A percentile compares a stretch with the other conserved stretches of the same genome.
These are phyloP conservation scores for Tolypeutes matacus DNA, from an alignment of 2,797 vertebrate species.

Conservation along the genomic window DNA sequence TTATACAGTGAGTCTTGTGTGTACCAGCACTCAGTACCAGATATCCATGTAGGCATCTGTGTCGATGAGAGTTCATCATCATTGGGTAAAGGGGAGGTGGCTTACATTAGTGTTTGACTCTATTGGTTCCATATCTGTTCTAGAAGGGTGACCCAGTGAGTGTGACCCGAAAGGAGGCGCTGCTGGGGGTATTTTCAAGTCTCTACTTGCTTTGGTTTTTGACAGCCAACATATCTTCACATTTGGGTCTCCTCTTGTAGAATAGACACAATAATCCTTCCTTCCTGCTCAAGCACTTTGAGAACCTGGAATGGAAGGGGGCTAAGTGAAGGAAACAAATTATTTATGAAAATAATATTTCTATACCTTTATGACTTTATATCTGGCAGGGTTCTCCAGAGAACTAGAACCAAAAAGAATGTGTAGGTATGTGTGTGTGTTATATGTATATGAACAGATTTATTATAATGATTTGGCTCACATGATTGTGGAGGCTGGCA, in stretches of 20 bases:
- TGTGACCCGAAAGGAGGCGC: not conserved
- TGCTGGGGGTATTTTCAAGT: not conserved
- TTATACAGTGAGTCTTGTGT: not conserved
- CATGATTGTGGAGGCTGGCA: too few species aligned
- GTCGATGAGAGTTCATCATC: too few species aligned
- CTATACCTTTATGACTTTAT: not conserved
- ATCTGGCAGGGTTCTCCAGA: too few species aligned
- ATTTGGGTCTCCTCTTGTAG: not conserved
- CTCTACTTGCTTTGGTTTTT: not conserved
- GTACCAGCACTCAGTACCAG: not conserved
- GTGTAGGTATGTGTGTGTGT: too few species aligned
- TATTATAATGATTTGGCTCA: too few species aligned
- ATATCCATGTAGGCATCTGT: not conserved
- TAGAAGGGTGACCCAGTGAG: not conserved
- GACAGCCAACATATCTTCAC: not conserved
- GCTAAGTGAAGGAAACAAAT: not conserved
- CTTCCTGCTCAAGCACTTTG: not conserved
- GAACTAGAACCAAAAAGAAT: too few species aligned
- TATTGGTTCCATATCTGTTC: not conserved
- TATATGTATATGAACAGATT: too few species aligned
- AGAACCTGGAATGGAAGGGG: not conserved
- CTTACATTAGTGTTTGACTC: not conserved
- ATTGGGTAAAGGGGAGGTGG: not conserved
- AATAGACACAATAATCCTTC: not conserved
- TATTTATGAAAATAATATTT: constrained; percentile 48